These are phyloP conservation scores for Eupithecia exiguata DNA, from an alignment of 2,888 invertebrate genomes.

Conservation along the genomic window DNA sequence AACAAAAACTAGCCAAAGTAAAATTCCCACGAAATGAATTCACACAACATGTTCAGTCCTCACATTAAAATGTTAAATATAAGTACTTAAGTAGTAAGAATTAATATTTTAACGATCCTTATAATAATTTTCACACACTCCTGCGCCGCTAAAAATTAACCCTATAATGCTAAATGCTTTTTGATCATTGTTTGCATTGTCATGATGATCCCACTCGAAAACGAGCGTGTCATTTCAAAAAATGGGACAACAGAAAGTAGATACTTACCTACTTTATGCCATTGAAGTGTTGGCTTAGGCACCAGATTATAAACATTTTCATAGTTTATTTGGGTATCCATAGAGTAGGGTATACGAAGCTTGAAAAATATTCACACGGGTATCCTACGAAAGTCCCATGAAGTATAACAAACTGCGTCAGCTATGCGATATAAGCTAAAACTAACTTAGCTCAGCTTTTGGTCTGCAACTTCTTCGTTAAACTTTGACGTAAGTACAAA, in stretches of 20 bases:
- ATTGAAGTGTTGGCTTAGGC: slow-evolving; percentile 60
- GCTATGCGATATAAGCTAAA: too few species aligned
- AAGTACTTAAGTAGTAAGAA: slow-evolving; percentile 19
- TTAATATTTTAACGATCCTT: slow-evolving; percentile 27
- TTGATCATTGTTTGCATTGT: slow-evolving; percentile 62
- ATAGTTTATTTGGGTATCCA: slow-evolving; percentile 18
- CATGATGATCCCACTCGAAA: slow-evolving; percentile 70
- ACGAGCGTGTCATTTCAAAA: slow-evolving; percentile 66
- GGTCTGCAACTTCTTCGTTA: too few species aligned
- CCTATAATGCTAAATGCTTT: slow-evolving; percentile 54
- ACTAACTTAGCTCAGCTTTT: too few species aligned
- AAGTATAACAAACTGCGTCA: too few species aligned
- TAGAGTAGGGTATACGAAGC: slow-evolving; percentile 8
- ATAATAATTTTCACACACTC: slow-evolving; percentile 49
- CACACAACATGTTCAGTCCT: not conserved
- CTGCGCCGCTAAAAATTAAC: slow-evolving; percentile 46
- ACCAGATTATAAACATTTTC: slow-evolving; percentile 43
- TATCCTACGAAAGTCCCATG: slow-evolving; percentile 1
- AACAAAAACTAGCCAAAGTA: not conserved
- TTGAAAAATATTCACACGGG: slow-evolving; percentile 30
- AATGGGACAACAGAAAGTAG: slow-evolving; percentile 27
- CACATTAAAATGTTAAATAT: slow-evolving; percentile 3
- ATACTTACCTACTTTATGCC: slow-evolving; percentile 30
- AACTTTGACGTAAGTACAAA: too few species aligned
- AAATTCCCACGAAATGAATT: not conserved